Evolutionary conservation across 2,888 invertebrate species (phyloP).

Genomic region (Pilophorus perplexus): DNA sequence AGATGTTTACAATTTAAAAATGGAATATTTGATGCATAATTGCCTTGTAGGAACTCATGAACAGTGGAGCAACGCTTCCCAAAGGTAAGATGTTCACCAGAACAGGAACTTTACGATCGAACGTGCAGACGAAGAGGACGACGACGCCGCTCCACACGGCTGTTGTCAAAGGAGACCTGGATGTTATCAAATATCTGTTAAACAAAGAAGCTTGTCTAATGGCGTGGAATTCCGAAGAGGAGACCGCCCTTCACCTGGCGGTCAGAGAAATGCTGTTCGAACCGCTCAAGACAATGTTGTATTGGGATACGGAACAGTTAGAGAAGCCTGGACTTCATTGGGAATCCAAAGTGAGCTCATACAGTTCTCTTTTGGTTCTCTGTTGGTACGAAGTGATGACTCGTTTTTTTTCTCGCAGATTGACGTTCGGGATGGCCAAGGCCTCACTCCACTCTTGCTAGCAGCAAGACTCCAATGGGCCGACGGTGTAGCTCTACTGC

Average conservation of each 20-base stretch:
- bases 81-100: slow-evolving; percentile 30
- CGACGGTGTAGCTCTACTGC: slow-evolving; percentile 56
- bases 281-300: slow-evolving; percentile 53
- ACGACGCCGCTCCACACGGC: slow-evolving; percentile 59
- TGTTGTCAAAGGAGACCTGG: slow-evolving; percentile 56
- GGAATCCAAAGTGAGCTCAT: slow-evolving; percentile 6
- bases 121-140: slow-evolving; percentile 37
- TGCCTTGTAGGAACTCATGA: slow-evolving; percentile 13
- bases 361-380: too few species aligned
- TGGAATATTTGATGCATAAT: too few species aligned
- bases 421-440: slow-evolving; percentile 55
- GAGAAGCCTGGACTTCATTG: slow-evolving; percentile 1
- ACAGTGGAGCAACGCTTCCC: slow-evolving; percentile 45
- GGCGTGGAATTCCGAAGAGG: slow-evolving; percentile 54
- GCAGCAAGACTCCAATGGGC: slow-evolving; percentile 58
- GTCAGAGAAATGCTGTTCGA: slow-evolving; percentile 52
- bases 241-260: slow-evolving; percentile 58
- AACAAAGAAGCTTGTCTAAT: slow-evolving; percentile 38
- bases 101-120: not conserved
- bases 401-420: too few species aligned
- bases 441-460: slow-evolving; percentile 56
- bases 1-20: too few species aligned
- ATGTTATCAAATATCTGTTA: slow-evolving; percentile 49
- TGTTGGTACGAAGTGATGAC: too few species aligned
- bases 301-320: slow-evolving; percentile 32